Evolutionary conservation across 2,797 vertebrate species (phyloP).

Genomic region (Falco biarmicus): DNA sequence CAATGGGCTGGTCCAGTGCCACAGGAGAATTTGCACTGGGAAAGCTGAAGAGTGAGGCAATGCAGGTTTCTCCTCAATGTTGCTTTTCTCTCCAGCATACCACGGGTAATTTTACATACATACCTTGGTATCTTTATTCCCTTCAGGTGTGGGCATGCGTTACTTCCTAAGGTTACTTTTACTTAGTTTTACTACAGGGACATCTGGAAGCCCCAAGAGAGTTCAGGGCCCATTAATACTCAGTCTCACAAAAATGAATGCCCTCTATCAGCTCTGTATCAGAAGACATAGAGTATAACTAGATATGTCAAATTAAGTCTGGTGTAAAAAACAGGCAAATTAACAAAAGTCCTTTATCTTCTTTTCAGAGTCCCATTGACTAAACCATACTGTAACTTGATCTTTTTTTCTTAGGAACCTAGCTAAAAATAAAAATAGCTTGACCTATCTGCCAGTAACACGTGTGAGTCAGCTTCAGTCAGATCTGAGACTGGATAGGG

Average conservation of each 20-base stretch:
- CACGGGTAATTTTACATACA: background rate
- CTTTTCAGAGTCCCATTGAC: background rate
- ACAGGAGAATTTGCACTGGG: background rate
- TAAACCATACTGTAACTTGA: background rate
- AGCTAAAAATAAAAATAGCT: background rate
- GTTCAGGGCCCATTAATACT: background rate
- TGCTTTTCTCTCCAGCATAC: background rate
- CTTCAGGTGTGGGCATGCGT: background rate
- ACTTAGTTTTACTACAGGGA: background rate
- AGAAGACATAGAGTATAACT: background rate
- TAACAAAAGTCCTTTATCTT: background rate
- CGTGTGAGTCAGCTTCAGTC: background rate
- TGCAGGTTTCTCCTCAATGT: accelerated
- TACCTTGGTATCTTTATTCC: background rate
- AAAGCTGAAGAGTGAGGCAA: background rate
- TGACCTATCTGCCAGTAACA: background rate
- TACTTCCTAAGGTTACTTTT: background rate
- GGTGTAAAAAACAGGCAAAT: background rate
- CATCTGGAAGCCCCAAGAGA: background rate
- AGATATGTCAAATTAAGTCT: background rate
- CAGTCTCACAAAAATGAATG: background rate
- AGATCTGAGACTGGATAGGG: background rate
- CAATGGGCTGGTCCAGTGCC: background rate
- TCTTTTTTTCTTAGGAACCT: background rate
- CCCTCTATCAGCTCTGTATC: background rate